Base-by-base conservation (phyloP, 1,140 invertebrate genomes). In the Agrypnia vestita region DNA sequence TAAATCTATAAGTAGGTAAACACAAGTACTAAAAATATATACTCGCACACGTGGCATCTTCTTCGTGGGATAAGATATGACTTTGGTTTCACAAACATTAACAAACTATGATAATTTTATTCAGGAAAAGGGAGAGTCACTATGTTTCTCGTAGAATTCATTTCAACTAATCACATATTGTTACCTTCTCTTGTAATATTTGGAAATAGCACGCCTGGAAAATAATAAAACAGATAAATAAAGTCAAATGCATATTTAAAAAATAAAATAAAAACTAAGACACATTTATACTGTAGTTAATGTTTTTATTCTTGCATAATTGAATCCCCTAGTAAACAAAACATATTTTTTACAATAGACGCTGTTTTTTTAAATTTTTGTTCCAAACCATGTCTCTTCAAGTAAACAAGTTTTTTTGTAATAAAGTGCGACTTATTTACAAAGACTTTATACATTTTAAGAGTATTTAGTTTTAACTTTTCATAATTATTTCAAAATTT, bases 111-210 rank as follows among this genome's bases (percentile, higher is more conserved):
- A 55, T 49, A 49, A 51, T 13, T 13, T 49, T 13, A 73, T 73
- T 11, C 21, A 56, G 17, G 0, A 19, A 64, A 64, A 64, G 25
- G 19, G 11, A 74, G 15, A 72, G 13, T 74, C 46, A 74, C 46
- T 55, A 74, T 51, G 13, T 53, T 17, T 15, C 9, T 35, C 9
- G 17, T 19, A 19, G 25, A 75, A 55, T 44, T 62, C 44, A 15
- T 61, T 17, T 56, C 9, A 53, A 84, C 83, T 69, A 87, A 81
- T 87, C 89, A 82, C 88, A 89, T 46, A 90, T 91, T 15, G 89
- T 91, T 85, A 92, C 91, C 87, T 94, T 94, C 85, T 94, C 93
- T 89, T 93, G 92, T 35, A 94, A 89, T 84, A 94, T 94, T 89
- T 94, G 92, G 82, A 92, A 91, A 85, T 94, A 94, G 85, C 93